Percentiles rank a stretch among this genome's conserved stretches.
Conservation (phyloP, 2,113 vertebrate species). For the Hydropotes inermis region DNA sequence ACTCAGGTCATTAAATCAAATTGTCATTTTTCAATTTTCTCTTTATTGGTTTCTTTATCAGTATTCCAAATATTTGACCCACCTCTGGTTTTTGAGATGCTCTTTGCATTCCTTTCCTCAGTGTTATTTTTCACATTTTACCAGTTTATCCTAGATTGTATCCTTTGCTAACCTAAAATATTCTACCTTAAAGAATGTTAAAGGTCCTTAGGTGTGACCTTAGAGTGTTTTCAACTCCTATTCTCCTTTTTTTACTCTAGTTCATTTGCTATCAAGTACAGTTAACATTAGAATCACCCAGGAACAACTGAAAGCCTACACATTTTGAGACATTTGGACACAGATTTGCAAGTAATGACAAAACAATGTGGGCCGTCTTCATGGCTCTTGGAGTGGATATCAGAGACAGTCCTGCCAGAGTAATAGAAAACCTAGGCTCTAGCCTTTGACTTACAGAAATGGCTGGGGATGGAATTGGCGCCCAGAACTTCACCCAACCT, state of each 20-base stretch:
- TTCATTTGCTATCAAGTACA: background rate
- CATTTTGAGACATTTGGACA: background rate
- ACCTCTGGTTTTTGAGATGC: background rate
- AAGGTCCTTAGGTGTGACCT: background rate
- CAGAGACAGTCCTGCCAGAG: background rate
- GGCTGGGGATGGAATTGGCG: background rate
- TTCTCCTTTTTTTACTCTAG: background rate
- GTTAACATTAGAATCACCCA: background rate
- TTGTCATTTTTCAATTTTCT: background rate
- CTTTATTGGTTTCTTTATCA: background rate
- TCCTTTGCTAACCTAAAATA: background rate
- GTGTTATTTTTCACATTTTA: background rate
- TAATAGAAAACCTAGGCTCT: background rate
- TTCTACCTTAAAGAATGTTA: background rate
- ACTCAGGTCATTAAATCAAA: background rate
- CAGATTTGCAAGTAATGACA: background rate
- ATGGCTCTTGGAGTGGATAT: background rate
- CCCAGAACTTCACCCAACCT: background rate
- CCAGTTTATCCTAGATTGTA: background rate
- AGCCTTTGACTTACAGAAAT: background rate
- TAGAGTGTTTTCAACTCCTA: background rate
- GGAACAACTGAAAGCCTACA: background rate
- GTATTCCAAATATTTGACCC: background rate
- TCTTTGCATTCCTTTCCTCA: background rate
- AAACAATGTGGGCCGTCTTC: rapidly evolving